Evolutionary conservation across 1,140 invertebrate species (phyloP).

Genomic region (Dolichoris vasculosae): DNA sequence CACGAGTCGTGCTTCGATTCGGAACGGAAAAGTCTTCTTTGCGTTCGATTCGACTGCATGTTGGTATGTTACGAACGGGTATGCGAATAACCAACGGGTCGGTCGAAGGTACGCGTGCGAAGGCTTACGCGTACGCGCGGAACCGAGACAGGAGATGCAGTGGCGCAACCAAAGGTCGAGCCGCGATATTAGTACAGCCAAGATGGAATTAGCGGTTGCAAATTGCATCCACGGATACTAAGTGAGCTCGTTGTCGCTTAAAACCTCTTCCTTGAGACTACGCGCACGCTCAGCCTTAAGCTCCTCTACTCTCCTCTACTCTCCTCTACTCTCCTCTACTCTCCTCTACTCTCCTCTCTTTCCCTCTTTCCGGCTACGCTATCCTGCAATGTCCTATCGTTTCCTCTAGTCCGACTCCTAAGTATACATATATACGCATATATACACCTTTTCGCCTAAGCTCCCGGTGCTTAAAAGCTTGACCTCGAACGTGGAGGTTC

Average conservation of each 20-base stretch:
- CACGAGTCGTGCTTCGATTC: not conserved
- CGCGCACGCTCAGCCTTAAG: slow-evolving; percentile 48
- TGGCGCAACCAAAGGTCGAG: not conserved
- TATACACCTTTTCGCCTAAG: slow-evolving; percentile 51
- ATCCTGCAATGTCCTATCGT: not conserved
- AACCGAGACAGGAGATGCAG: not conserved
- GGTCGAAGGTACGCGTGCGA: not conserved
- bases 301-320: slow-evolving; percentile 48
- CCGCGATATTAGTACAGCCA: slow-evolving; percentile 58
- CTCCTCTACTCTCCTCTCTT: not conserved
- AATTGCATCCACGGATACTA: slow-evolving; percentile 60
- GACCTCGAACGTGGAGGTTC: slow-evolving; percentile 56
- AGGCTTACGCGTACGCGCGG: not conserved
- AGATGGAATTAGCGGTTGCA: slow-evolving; percentile 60
- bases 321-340: not conserved
- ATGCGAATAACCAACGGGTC: not conserved
- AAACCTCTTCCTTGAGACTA: slow-evolving; percentile 59
- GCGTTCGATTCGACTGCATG: not conserved
- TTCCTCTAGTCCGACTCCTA: not conserved
- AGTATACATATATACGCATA: not conserved
- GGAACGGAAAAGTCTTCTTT: not conserved
- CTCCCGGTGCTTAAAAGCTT: slow-evolving; percentile 59
- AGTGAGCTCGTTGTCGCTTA: slow-evolving; percentile 59
- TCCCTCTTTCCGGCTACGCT: not conserved
- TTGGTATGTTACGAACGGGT: not conserved